Evolutionary conservation across 2,888 invertebrate genomes (phyloP), one percentile per base, ranked within the genome.

Genomic region (Temnothorax rugatulus): DNA sequence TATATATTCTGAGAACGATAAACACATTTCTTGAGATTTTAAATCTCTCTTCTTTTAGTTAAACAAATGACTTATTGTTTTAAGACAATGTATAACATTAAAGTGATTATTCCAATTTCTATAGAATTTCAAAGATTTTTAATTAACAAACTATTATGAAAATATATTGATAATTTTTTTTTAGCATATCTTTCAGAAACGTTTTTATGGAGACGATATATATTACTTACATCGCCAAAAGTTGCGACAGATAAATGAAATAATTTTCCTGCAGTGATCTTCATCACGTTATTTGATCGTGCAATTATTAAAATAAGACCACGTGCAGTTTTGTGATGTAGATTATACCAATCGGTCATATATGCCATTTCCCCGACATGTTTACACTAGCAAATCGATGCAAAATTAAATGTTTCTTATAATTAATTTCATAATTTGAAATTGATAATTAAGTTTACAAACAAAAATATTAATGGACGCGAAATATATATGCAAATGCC

Each of bases 271-370:
- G 89, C 86, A 15, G 86, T 88, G 11, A 91, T 87, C 21, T 86
- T 86, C 1, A 84, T 83, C 0, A 88, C 85, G 63, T 82, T 84
- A 83, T 87, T 91, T 21, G 89, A 81, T 61, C 86, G 86, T 8
- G 83, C 79, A 18, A 88, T 88, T 4, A 82, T 84, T 8, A 91
- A 71, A 34, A 76, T 66, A 13, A 91, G 54, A 18, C 66, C 77
- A 8, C 63, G 77, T 8, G 86, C 84, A 59, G 69, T 81, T 85
- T 83, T 88, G 0, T 41, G 9, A 41, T 41, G 7, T 41, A 41
- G 9, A 41, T 66, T 47, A 75, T 88, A 89, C 90, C 90, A 91
- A 29, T 90, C 68, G 25, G 84, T 88, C 88, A 84, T 88, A 57
- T 89, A 89, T 29, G 86, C 71, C 25, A 77, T 77, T 54, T 86